A percentile compares a stretch with the other conserved stretches of the same genome.
Conservation (phyloP, 2,888 invertebrate species). For the Meganola albula region DNA sequence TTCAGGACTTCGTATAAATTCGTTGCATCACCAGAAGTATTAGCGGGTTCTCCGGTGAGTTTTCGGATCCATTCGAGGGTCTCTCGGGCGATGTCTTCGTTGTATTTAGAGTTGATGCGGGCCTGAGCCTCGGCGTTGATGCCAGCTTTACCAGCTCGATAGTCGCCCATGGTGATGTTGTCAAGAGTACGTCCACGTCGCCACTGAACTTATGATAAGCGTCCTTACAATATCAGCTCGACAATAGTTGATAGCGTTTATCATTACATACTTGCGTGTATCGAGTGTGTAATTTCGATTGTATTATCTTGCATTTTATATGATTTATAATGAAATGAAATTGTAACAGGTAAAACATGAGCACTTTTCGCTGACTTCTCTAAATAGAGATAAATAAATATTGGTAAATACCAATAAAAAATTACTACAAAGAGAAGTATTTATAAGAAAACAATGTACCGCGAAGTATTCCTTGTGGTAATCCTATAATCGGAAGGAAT, state of each 20-base stretch:
- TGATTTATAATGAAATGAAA: conserved; percentile 48
- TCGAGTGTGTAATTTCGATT: conserved; percentile 35
- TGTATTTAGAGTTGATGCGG: conserved; percentile 96
- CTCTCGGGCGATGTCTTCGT: conserved; percentile 93
- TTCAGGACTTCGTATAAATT: conserved; percentile 93
- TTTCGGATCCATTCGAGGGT: conserved; percentile 94
- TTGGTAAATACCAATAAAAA: too few relatives aligned
- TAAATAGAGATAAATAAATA: too few relatives aligned
- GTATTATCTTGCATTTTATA: conserved; percentile 45
- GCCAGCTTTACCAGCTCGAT: conserved; percentile 69
- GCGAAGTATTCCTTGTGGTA: too few relatives aligned
- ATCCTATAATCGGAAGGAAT: too few relatives aligned
- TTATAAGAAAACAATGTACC: too few relatives aligned
- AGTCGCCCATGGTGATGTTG: conserved; percentile 68
- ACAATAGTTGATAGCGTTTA: conserved; percentile 59
- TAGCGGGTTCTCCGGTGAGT: conserved; percentile 88
- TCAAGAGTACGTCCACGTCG: conserved; percentile 58
- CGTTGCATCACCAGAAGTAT: conserved; percentile 91
- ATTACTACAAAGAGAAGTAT: too few relatives aligned
- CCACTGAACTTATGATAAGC: conserved; percentile 68
- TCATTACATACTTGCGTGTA: conserved; percentile 45
- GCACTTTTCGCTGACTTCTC: too few relatives aligned
- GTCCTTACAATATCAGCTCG: conserved; percentile 51
- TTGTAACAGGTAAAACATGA: too few relatives aligned
- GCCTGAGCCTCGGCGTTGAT: conserved; percentile 73